Percentiles rank a stretch among this genome's conserved stretches.
Conservation (phyloP, 2,113 vertebrate genomes). For the Azemiops feae region DNA sequence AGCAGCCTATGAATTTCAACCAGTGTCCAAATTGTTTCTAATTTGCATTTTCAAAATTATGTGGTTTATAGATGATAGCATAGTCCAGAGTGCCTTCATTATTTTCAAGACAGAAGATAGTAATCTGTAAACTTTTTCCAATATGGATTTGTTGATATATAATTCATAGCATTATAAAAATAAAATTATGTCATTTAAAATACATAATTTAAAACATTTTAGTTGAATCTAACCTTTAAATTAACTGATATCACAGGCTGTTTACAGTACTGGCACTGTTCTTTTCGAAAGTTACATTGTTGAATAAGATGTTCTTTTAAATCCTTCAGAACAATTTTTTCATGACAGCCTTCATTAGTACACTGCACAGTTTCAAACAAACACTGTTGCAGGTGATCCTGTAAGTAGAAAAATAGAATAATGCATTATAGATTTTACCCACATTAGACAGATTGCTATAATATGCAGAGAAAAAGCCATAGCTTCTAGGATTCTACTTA, state of each 20-base stretch:
- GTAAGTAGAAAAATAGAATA: conserved; percentile 6
- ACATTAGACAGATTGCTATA: neutral
- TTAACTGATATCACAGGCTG: conserved; percentile 61
- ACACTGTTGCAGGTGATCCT: conserved; percentile 84
- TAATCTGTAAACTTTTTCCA: neutral
- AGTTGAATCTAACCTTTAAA: conserved; percentile 69
- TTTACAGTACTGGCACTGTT: conserved; percentile 77
- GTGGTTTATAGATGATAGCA: neutral
- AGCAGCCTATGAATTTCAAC: neutral
- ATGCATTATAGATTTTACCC: neutral
- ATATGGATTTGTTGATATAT: neutral
- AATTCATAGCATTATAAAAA: conserved; percentile 2
- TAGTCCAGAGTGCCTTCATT: neutral
- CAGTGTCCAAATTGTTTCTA: neutral
- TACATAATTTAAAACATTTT: neutral
- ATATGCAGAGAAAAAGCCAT: neutral
- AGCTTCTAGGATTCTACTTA: neutral
- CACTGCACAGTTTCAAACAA: conserved; percentile 71
- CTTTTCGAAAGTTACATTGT: conserved; percentile 73
- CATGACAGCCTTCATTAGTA: conserved; percentile 72
- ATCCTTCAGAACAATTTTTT: conserved; percentile 72
- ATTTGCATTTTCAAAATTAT: neutral
- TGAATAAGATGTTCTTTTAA: conserved; percentile 71
- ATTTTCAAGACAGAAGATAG: neutral
- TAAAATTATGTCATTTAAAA: neutral